Evolutionary conservation across 2,888 invertebrate genomes (phyloP), one percentile per base, ranked within the genome.

Genomic region (Oconnorella tubifera): DNA sequence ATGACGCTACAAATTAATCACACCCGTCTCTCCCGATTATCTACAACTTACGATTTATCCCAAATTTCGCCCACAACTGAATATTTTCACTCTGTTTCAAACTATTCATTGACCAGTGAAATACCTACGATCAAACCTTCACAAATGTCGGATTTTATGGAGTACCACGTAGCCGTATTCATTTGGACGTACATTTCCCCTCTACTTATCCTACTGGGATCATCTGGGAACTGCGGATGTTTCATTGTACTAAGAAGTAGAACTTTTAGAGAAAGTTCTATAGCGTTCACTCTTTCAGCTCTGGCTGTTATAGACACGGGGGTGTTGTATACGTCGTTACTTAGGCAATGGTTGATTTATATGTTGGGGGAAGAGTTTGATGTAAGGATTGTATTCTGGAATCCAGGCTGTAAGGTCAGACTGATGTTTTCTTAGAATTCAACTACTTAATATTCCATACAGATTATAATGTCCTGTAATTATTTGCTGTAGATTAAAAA

Each of bases 231-330:
- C 59, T 2, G 29, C 1, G 27, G 51, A 33, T 33, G 51, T 6
- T 64, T 48, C 40, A 32, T 33, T 40, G 63, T 66, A 32, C 62
- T 66, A 58, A 50, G 27, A 48, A 32, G 58, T 14, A 40, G 31
- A 25, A 25, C 51, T 25, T 58, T 66, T 23, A 50, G 66, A 14
- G 50, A 51, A 19, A 58, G 50, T 4, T 25, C 63, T 3, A 48
- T 40, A 2, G 40, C 32, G n/a, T 59, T 63, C 33, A 40, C 57
- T 6, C 53, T 68, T 3, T 51, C 28, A 31, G 68, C 70, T 2
- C 68, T 78, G 55, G 75, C 78, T 1, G 68, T 75, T 0, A 69
- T 75, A 29, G 78, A 78, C 61, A 73, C 73, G 33, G 27, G 69
- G 0, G 73, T 74, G 25, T 69, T 78, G 31, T 64, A 70, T 32